These are phyloP conservation scores for Ips nitidus DNA, from an alignment of 1,140 invertebrate species.

Conservation along the genomic window DNA sequence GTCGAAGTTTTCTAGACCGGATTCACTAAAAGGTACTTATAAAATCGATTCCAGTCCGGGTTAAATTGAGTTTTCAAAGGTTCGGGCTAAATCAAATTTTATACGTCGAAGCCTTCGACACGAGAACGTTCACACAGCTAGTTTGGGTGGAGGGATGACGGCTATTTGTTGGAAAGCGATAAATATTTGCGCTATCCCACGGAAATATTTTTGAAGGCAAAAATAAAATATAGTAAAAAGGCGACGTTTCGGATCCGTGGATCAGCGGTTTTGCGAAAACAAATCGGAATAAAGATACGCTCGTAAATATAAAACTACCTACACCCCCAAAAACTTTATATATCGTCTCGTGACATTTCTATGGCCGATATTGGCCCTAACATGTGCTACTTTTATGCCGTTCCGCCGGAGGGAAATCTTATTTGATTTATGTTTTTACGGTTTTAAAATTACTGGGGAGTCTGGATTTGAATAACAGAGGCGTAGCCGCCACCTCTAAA, in stretches of 20 bases:
- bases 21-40: slow-evolving; percentile 14
- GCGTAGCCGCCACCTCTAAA: neutral
- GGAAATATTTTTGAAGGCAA: neutral
- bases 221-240: neutral
- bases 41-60: slow-evolving; percentile 15
- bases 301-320: slow-evolving; percentile 26
- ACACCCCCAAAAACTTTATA: slow-evolving; percentile 15
- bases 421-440: slow-evolving; percentile 27
- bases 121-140: slow-evolving; percentile 9
- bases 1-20: too few relatives aligned
- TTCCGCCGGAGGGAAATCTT: slow-evolving; percentile 18
- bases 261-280: neutral
- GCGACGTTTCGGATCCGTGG: neutral
- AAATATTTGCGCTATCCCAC: neutral
- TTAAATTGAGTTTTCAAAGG: slow-evolving; percentile 19
- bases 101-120: neutral
- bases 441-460: slow-evolving; percentile 10
- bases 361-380: slow-evolving; percentile 22
- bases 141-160: slow-evolving; percentile 3
- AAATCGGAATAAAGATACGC: slow-evolving; percentile 23
- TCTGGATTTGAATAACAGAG: neutral
- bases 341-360: slow-evolving; percentile 19
- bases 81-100: slow-evolving; percentile 20
- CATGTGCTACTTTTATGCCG: slow-evolving; percentile 23
- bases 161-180: neutral